Evolutionary conservation across 2,113 vertebrate species (phyloP).

Genomic region (Pollachius pollachius): DNA sequence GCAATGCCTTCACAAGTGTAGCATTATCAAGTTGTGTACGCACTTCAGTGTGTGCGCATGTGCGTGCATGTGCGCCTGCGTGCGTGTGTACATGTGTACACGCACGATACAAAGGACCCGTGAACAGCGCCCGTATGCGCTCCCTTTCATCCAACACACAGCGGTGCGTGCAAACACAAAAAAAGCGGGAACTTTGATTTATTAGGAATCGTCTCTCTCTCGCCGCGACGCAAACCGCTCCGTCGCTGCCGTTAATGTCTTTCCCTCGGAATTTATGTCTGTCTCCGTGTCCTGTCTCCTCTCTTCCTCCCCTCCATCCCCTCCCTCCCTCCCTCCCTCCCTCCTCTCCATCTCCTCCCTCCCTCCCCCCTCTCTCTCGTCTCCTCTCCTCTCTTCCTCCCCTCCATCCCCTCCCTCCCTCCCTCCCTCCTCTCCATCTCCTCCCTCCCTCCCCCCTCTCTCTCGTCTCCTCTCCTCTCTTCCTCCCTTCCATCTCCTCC

Average conservation of each 20-base stretch:
- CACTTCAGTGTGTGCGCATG: background rate
- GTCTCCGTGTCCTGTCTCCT: slow-evolving; percentile 36
- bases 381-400: too few species aligned
- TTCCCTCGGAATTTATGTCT: slow-evolving; percentile 59
- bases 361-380: too few species aligned
- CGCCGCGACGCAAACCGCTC: slow-evolving; percentile 53
- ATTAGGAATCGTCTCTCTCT: slow-evolving; percentile 41
- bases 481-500: too few species aligned
- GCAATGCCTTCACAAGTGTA: too few species aligned
- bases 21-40: background rate
- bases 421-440: too few species aligned
- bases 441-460: too few species aligned
- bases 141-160: slow-evolving; percentile 41
- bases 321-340: background rate
- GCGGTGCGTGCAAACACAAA: slow-evolving; percentile 51
- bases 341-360: background rate
- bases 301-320: slow-evolving; percentile 47
- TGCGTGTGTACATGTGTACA: slow-evolving; percentile 14
- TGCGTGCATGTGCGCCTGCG: background rate
- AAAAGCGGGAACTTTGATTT: slow-evolving; percentile 59
- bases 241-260: slow-evolving; percentile 58
- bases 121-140: background rate
- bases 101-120: too few species aligned
- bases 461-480: too few species aligned
- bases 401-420: too few species aligned